Base-by-base conservation (phyloP, 2,888 invertebrate genomes). In the Hirudinaria manillensis region DNA sequence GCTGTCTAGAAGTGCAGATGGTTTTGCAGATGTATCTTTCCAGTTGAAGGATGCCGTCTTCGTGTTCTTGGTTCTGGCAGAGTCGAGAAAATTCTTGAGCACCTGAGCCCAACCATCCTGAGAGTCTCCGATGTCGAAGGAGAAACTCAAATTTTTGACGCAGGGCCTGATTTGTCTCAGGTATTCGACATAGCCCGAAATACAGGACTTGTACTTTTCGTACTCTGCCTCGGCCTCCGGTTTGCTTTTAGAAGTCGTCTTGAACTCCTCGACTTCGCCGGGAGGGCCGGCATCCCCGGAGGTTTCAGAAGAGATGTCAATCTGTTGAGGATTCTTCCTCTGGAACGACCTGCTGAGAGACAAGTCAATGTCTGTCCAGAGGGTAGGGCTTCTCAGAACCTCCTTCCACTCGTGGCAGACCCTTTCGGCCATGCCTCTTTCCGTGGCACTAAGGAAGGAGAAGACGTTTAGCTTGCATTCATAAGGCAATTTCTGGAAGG, bases 381-480 rank as follows among this genome's bases (percentile, higher is more conserved):
- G 77, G 68, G 80, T 76, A 3, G 83, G 81, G 10, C 80, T 80
- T 73, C 78, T 78, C 70, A 83, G 78, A 38, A 83, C 73, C 0
- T 75, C 74, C 36, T 79, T 78, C 84, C 84, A 84, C n/a, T 81
- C 78, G 27, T 76, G 66, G 77, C 83, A 83, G 2, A 84, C 83
- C 75, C 78, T 77, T 34, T 82, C 79, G 10, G 80, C 78, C 29
- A 78, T 74, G 3, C 83, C 83, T 77, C 83, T 82, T 29, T 84
- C 82, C 66, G 79, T 77, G 19, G 80, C 80, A 51, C 77, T 77
- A 16, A 84, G 80, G 72, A 81, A 83, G 13, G 82, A 80, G 77
- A 84, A 84, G 34, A 84, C 79, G 74, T 83, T 83, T 13, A 83
- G 77, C 78, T 83, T 82, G 78, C 83, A 83, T 71, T 82, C 81